Evolutionary conservation across 2,888 invertebrate genomes (phyloP).

Genomic region (Patella ulyssiponensis): DNA sequence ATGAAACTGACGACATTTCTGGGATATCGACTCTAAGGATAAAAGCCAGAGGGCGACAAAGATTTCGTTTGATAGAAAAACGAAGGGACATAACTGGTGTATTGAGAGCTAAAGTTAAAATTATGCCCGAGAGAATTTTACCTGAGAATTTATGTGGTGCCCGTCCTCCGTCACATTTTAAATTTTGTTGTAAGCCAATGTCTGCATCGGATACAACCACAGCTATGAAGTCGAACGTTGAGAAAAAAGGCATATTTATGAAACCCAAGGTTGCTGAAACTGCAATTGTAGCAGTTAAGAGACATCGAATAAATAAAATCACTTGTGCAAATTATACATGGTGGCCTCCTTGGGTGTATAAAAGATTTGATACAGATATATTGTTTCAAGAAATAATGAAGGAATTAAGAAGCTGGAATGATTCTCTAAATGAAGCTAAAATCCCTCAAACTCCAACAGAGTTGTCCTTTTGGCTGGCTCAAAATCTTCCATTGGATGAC

Average conservation of each 20-base stretch:
- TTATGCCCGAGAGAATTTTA: conserved; percentile 80
- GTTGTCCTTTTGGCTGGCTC: conserved; percentile 86
- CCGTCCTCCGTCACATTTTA: conserved; percentile 59
- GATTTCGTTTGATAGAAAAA: conserved; percentile 78
- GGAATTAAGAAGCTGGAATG: conserved; percentile 71
- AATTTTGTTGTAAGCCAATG: conserved; percentile 43
- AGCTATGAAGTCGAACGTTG: too few relatives aligned
- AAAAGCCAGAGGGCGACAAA: conserved; percentile 84
- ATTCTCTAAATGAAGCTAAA: conserved; percentile 55
- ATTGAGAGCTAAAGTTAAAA: conserved; percentile 78
- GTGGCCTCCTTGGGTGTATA: conserved; percentile 81
- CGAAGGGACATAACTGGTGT: conserved; percentile 73
- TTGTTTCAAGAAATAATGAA: conserved; percentile 65
- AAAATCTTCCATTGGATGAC: conserved; percentile 82
- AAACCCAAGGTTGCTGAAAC: not conserved
- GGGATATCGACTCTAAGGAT: conserved; percentile 76
- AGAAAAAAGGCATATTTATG: not conserved
- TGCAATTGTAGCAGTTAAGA: not conserved
- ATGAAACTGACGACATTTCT: conserved; percentile 72
- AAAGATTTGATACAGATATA: conserved; percentile 76
- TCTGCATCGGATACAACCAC: too few relatives aligned
- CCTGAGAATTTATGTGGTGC: conserved; percentile 75
- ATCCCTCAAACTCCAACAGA: conserved; percentile 80
- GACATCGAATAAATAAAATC: conserved; percentile 60
- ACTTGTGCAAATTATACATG: conserved; percentile 75